Base-by-base conservation (phyloP, 2,113 vertebrate species). In the Bagarius yarrelli region DNA sequence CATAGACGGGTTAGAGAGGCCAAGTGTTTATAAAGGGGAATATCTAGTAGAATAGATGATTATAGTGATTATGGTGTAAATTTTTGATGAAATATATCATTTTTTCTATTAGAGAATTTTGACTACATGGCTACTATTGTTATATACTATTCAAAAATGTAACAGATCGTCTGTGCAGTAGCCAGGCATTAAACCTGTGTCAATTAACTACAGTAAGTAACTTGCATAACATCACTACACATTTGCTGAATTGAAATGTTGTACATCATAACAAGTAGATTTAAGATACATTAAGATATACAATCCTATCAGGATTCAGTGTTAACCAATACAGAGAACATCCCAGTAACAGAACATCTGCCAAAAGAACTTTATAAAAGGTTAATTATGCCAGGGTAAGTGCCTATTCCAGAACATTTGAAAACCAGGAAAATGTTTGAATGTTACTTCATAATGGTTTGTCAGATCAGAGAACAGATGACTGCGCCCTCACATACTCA, bases 21-120 rank as follows among this genome's bases (percentile, higher is more conserved):
- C 94, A 94, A 91, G 92, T 90, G 93, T 97, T 93, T 92, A 92
- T 96, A 94, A 93, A 91, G 94, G 94, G 95, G 91, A 93, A 88
- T 88, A 94, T 93, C 94, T 95, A 94, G 95, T 98, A 98, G 95
- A 95, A 89, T 98, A 98, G 96, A 96, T 84, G 81, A 92, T 92
- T 93, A 92, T 94, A 94, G 95, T 97, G 93, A 98, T 91, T 95
- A 95, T 92, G 93, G 91, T 96, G 96, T 98, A 94, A 93, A 92
- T 90, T 97, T 94, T 97, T 96, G 94, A 94, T 91, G 92, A 96
- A 94, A 96, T 96, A 96, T 95, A 95, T 92, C 92, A 47, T 47
- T 94, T 95, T 96, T 95, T 92, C 90, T 93, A 98, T 96, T 95
- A 92, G 91, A 92, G 88, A 91, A 88, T 95, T 93, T 95, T 94